Base-by-base conservation (phyloP, 2,113 vertebrate genomes). In the Campylomormyrus tamandua region DNA sequence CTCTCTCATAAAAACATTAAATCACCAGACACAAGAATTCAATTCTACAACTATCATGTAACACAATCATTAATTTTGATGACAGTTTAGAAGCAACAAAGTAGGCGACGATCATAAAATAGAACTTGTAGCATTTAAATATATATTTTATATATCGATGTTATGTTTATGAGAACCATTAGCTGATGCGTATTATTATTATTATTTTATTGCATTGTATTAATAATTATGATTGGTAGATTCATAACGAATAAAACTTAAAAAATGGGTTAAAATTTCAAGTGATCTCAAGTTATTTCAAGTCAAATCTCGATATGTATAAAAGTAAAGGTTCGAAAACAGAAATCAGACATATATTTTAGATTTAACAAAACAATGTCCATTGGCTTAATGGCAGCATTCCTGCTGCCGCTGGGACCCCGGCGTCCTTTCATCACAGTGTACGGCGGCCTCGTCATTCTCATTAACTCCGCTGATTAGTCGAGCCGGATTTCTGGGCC, bases 401-500 rank as follows among this genome's bases (percentile, higher is more conserved):
- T 19, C 7, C 11, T 3, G 31, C 45, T 19, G 42, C 83, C 49
- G 11, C 24, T 49, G 88, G 74, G 88, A 35, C 88, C 50, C 46
- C 15, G 31, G 19, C 45, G 88, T 49, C 10, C 39, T 46, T 24
- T 74, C 77, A 4, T 58, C 83, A 87, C 10, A 35, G 85, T 39
- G 74, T 42, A 85, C 21, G 66, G 88, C 49, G 4, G 66, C 52
- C 5, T 53, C 83, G 80, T 53, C 58, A 58, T 70, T 80, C 87
- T 62, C 48, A 35, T 39, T 21, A 39, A 27, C 3, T 5, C 6
- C 21, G 35, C 66, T 90, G 90, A 93, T 92, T 93, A 74, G 93
- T 89, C 50, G 66, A 90, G 83, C 53, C 83, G 50, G 53, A 17
- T 74, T 86, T 89, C 80, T 90, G 92, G 93, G 93, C 92, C 85